These are phyloP conservation scores for Chamaetylas fuelleborni DNA, from an alignment of 2,113 vertebrate species.

Conservation along the genomic window DNA sequence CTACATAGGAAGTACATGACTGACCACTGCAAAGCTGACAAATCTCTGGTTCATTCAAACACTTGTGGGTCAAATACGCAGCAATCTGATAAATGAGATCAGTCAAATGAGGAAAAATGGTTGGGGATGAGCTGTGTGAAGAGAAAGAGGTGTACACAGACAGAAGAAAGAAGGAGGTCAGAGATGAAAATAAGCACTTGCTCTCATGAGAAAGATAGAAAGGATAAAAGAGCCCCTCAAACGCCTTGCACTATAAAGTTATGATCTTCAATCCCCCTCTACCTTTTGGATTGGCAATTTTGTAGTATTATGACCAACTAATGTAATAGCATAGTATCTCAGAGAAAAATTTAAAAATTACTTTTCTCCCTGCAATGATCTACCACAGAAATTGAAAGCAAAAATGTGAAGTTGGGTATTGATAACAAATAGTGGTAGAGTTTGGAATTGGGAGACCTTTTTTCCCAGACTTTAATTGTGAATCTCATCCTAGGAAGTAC, in stretches of 20 bases:
- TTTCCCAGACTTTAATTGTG: not conserved
- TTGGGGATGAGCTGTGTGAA: fast-evolving
- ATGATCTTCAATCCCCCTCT: not conserved
- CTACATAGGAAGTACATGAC: not conserved
- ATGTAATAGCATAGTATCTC: not conserved
- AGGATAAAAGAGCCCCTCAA: not conserved
- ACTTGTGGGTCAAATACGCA: not conserved
- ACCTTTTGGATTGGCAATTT: not conserved
- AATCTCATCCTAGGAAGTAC: not conserved
- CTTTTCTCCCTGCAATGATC: not conserved
- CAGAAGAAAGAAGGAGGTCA: not conserved
- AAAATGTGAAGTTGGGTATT: not conserved
- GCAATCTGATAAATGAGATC: not conserved
- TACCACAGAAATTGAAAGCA: not conserved
- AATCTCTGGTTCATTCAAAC: not conserved
- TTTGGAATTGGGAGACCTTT: not conserved
- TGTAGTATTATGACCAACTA: not conserved
- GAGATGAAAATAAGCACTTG: not conserved
- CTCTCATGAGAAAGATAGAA: not conserved
- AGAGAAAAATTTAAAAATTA: not conserved
- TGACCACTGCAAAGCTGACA: not conserved
- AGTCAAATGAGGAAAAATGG: not conserved
- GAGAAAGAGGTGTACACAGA: not conserved
- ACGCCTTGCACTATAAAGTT: not conserved
- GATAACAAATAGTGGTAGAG: not conserved